A percentile compares a stretch with the other conserved stretches of the same genome.
These are phyloP conservation scores for Heliconius himera DNA, from an alignment of 1,140 invertebrate species.

Conservation along the genomic window DNA sequence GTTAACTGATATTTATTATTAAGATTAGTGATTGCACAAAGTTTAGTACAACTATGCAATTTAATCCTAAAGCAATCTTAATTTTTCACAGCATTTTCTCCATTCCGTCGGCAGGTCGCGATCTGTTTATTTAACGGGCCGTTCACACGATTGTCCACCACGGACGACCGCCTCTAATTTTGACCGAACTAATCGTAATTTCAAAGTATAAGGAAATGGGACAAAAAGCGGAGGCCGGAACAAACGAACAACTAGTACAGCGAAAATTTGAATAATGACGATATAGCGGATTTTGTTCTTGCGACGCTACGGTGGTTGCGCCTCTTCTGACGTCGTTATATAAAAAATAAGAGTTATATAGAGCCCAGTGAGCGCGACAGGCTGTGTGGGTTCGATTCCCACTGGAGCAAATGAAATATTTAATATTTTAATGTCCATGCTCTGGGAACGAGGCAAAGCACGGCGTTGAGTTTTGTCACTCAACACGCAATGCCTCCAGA, in stretches of 20 bases:
- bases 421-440: no score
- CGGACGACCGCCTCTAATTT: conserved; percentile 72
- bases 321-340: conserved; percentile 30
- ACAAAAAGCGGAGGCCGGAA: conserved; percentile 74
- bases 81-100: neutral
- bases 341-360: conserved; percentile 8
- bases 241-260: conserved; percentile 76
- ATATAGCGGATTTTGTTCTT: conserved; percentile 75
- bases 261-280: conserved; percentile 79
- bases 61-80: neutral
- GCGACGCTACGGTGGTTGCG: conserved; percentile 69
- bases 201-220: conserved; percentile 73
- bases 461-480: no score
- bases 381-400: no score
- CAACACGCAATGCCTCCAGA: no score
- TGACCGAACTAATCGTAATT: conserved; percentile 76
- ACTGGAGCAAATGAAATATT: no score
- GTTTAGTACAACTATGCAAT: neutral
- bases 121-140: conserved; percentile 58
- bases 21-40: neutral
- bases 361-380: no score
- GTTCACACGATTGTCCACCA: conserved; percentile 74
- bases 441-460: no score
- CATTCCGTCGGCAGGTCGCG: conserved; percentile 20
- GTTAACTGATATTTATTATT: no score